Base-by-base conservation (phyloP, 2,888 invertebrate species). In the Scaeva pyrastri region DNA sequence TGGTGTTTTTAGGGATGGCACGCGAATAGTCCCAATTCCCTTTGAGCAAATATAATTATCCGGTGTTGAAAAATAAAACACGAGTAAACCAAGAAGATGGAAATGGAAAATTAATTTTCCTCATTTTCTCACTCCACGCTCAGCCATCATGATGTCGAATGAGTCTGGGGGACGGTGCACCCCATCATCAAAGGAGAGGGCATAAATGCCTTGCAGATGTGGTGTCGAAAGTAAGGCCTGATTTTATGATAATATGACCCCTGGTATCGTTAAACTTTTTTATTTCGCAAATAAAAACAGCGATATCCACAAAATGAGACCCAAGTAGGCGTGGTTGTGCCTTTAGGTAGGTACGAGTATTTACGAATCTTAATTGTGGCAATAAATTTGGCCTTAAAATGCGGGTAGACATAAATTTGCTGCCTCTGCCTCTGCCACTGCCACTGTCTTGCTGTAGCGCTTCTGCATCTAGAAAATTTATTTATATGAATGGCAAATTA, bases 31-130 rank as follows among this genome's bases (percentile, higher is more conserved):
- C 41, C 70, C 21, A 48, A 50, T 58, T 43, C 36, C 56, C 76
- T 64, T 1, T 16, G 43, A 77, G 36, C 64, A 82, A 82, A 77
- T 68, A 64, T 77, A 77, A 77, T 77, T 81, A 50, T 55, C 48
- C 58, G 23, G 23, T 39, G 45, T 43, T 55, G 41, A 56, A 62
- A 56, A 39, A 56, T 26, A 66, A 62, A 81, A 75, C n/a, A n/a
- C n/a, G n/a, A n/a, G n/a, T 8, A 31, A 5, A 62, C 26, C 19
- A 23, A 60, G 55, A 56, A 55, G 56, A 68, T 1, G 2, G 5
- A 70, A 52, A 5, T 7, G 31, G 39, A 66, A 64, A 76, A 66
- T 82, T 66, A 82, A 72, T 82, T 82, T 72, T 55, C n/a, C 60
- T 80, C 60, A 62, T 71, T 74, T 68, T 72, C 72, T 39, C 39